A percentile compares a stretch with the other conserved stretches of the same genome.
These are phyloP conservation scores for Brachionus sp. DNA, from an alignment of 1,140 invertebrate genomes.

Conservation along the genomic window DNA sequence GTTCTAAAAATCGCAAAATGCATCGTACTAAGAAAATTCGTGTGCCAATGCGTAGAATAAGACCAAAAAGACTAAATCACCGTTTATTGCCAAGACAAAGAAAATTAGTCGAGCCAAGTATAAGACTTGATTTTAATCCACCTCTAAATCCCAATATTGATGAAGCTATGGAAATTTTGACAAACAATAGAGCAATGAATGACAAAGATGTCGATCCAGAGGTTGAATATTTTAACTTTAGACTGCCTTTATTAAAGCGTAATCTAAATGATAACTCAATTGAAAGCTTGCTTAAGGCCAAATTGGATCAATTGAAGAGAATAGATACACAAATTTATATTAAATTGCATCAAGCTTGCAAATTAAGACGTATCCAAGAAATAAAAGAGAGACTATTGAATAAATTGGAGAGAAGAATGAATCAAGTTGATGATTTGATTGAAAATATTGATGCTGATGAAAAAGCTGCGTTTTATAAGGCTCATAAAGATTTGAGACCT, in stretches of 20 bases:
- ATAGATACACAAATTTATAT: conserved; percentile 11
- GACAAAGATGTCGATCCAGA: background rate
- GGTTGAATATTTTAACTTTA: conserved; percentile 17
- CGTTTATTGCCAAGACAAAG: background rate
- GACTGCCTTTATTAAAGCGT: background rate
- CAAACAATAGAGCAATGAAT: background rate
- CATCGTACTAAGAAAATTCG: background rate
- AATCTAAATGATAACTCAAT: background rate
- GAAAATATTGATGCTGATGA: background rate
- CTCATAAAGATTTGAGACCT: background rate
- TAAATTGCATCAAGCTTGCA: background rate
- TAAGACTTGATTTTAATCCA: background rate
- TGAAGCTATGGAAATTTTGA: background rate
- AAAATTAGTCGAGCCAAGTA: background rate
- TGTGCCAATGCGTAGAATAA: background rate
- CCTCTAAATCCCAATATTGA: background rate
- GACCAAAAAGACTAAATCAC: background rate
- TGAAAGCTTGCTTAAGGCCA: background rate
- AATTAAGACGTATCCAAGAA: background rate
- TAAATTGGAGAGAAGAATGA: background rate
- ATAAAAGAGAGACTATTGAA: background rate
- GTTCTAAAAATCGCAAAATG: background rate
- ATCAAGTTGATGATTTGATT: background rate
- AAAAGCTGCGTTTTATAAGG: background rate
- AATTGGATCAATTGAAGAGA: background rate